These are phyloP conservation scores for Sialia sialis DNA, from an alignment of 2,113 vertebrate genomes.

Conservation along the genomic window DNA sequence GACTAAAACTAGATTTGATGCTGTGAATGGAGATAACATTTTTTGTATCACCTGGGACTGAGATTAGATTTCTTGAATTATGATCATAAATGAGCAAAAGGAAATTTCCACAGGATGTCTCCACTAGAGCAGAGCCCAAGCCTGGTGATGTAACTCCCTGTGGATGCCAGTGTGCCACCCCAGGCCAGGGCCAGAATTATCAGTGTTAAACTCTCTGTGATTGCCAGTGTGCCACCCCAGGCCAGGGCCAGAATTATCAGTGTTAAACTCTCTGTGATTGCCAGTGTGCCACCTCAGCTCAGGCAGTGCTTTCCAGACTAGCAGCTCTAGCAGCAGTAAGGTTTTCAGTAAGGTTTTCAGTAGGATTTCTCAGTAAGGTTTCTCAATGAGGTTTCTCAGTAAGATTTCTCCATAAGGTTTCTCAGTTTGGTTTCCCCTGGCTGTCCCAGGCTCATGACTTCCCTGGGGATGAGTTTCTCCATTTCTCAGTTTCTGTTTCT, in stretches of 20 bases:
- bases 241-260: background rate
- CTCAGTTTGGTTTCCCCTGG: too few relatives aligned
- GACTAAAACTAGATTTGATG: background rate
- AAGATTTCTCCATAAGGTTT: too few relatives aligned
- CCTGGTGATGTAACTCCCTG: accelerated
- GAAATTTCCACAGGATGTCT: accelerated
- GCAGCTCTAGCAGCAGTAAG: background rate
- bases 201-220: background rate
- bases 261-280: too few relatives aligned
- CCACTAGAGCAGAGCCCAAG: background rate
- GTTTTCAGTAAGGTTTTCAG: too few relatives aligned
- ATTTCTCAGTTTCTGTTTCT: too few relatives aligned
- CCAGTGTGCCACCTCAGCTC: too few relatives aligned
- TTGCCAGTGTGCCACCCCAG: background rate
- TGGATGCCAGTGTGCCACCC: background rate
- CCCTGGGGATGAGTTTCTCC: too few relatives aligned
- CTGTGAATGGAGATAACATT: background rate
- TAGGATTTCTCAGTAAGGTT: too few relatives aligned
- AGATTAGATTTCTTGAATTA: background rate
- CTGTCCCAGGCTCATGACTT: too few relatives aligned
- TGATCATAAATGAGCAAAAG: background rate
- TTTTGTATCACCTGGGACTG: background rate
- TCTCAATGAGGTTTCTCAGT: too few relatives aligned
- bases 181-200: background rate
- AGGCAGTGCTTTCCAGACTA: too few relatives aligned